Base-by-base conservation (phyloP, 23 tunicate species). In the Halocynthia aurantium region DNA sequence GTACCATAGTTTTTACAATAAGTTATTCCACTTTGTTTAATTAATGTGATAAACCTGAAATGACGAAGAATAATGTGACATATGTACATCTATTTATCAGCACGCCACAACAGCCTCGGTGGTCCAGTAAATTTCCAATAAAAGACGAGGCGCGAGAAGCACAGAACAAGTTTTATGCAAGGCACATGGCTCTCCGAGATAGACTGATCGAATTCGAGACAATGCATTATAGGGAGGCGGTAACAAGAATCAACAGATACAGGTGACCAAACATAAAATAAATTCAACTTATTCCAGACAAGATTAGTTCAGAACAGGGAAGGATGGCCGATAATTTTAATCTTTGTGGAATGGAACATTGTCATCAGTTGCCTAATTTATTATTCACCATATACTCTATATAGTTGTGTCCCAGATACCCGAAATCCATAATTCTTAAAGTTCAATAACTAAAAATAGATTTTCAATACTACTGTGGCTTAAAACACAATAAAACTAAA, bases 161-260 rank as follows among this genome's bases (percentile, higher is more conserved):
- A 54, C 50, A 89, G 53, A 76, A 80, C 72, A 68, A 70, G 80
- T 89, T 72, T 68, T 84, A 75, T 67, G 73, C 88, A 11, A 75
- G 96, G 80, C 96, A 89, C 77, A 80, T 89, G 88, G 96, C 96
- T 17, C 84, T 89, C 7, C 73, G 88, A 44, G 87, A 89, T 18
- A 53, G 96, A 19, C 80, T 89, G 51, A 55, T 89, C 19, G 86
- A 89, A 62, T 87, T 85, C 62, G 96, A 89, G 52, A 80, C 61
- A 57, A 80, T 89, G 84, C 87, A 84, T 51, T 89, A 89, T 74
- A 78, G 80, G 49, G 96, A 89, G 50, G 96, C 96, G 7, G 85
- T 89, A 10, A 80, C 88, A 69, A 73, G 96, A 22, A 89, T 89
- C 6, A 89, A 84, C 66, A 89, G 86, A 70, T 89, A 89, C 73